A percentile compares a stretch with the other conserved stretches of the same genome.
Conservation (phyloP, 2,888 invertebrate species). For the Hecatera dysodea region DNA sequence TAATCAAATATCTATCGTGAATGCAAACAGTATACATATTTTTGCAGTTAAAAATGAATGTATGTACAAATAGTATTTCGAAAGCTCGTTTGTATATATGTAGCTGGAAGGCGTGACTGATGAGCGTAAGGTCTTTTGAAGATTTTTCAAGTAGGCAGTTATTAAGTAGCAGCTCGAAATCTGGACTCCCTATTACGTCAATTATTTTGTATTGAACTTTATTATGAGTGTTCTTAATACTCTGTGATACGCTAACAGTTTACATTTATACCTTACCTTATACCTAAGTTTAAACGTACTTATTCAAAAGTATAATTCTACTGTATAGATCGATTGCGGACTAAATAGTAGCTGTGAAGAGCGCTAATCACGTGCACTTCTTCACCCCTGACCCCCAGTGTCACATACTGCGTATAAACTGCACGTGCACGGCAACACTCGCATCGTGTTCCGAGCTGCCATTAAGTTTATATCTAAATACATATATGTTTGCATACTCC, state of each 20-base stretch:
- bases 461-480: no score
- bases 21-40: slow-evolving; percentile 2
- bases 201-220: no score
- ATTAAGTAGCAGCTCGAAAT: no score
- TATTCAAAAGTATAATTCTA: no score
- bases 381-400: neutral
- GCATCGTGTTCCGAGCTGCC: neutral
- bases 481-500: neutral
- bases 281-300: no score
- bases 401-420: no score
- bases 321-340: no score
- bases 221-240: no score
- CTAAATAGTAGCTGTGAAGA: no score
- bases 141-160: neutral
- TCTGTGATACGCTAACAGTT: neutral
- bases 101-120: neutral
- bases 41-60: neutral
- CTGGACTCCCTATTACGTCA: no score
- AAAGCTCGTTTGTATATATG: neutral
- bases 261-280: no score
- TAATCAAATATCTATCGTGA: slow-evolving; percentile 3
- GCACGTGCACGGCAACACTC: neutral
- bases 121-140: neutral
- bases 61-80: neutral
- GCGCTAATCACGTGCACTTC: neutral